These are phyloP conservation scores for Solenopsis invicta DNA, from an alignment of 1,140 invertebrate species.

Conservation along the genomic window DNA sequence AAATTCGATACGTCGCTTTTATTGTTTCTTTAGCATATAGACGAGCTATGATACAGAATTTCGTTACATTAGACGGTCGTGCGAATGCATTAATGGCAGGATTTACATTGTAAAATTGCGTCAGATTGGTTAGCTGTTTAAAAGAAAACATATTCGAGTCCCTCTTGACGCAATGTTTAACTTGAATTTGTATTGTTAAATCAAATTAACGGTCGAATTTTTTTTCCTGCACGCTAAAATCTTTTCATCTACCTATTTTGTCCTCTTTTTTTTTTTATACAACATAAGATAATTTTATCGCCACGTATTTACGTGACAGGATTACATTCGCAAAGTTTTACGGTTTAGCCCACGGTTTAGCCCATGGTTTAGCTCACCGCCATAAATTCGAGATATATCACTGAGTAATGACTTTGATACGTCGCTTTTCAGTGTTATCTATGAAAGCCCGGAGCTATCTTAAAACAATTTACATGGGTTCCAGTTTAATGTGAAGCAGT, in stretches of 20 bases:
- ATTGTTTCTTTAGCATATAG: neutral
- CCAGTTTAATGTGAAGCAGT: neutral
- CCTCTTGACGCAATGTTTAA: neutral
- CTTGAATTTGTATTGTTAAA: neutral
- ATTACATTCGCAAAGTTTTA: conserved; percentile 31
- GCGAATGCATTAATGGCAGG: conserved; percentile 1
- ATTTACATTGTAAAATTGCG: neutral
- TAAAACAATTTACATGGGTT: neutral
- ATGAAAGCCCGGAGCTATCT: neutral
- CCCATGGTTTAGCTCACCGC: neutral
- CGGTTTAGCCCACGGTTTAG: too few species aligned
- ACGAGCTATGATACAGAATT: neutral
- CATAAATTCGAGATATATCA: conserved; percentile 31
- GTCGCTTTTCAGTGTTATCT: neutral
- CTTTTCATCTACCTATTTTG: neutral
- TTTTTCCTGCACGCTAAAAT: conserved; percentile 1
- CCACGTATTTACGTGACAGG: conserved; percentile 43
- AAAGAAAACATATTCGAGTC: neutral
- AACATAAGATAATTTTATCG: conserved; percentile 24
- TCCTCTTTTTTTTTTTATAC: too few species aligned
- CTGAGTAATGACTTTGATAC: conserved; percentile 10
- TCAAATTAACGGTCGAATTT: neutral
- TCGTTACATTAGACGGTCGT: neutral
- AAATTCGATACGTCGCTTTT: conserved; percentile 27
- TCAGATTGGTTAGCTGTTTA: neutral